Percentiles rank a stretch among this genome's conserved stretches.
phyloP scores from a whole-genome alignment of 2,888 invertebrate genomes.

The Galerucella nymphaeae region DNA sequence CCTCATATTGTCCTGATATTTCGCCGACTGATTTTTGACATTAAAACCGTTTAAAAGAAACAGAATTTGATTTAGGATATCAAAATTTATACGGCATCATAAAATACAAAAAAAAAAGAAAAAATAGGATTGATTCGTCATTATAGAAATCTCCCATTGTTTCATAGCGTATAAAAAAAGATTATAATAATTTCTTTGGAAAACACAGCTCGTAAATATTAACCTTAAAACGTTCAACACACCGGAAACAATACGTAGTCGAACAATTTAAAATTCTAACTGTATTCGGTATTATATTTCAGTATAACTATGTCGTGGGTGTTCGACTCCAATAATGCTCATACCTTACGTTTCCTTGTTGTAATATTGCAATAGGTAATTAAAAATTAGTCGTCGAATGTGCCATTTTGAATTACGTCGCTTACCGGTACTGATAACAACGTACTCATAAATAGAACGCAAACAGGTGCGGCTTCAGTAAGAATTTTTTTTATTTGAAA shows the following conservation, averaged over 20 bases:
- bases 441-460: conserved; percentile 2
- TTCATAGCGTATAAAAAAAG: conserved; percentile 19
- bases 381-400: conserved; percentile 23
- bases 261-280: conserved; percentile 45
- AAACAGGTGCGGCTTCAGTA: not conserved
- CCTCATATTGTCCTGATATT: no score
- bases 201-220: conserved; percentile 18
- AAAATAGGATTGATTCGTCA: conserved; percentile 12
- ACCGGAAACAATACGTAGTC: conserved; percentile 43
- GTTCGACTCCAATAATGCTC: conserved; percentile 43
- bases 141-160: conserved; percentile 19
- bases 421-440: conserved; percentile 1
- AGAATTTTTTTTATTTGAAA: not conserved
- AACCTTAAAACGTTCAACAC: conserved; percentile 8
- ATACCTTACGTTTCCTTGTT: conserved; percentile 42
- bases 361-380: conserved; percentile 25
- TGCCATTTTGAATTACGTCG: conserved; percentile 16
- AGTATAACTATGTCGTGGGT: conserved; percentile 33
- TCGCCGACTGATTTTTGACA: no score
- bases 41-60: no score
- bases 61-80: no score
- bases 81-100: not conserved
- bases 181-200: conserved; percentile 20
- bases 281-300: conserved; percentile 46
- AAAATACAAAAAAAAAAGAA: not conserved